Conservation (phyloP, 2,888 invertebrate species). For the Scrobipalpa atriplicella region DNA sequence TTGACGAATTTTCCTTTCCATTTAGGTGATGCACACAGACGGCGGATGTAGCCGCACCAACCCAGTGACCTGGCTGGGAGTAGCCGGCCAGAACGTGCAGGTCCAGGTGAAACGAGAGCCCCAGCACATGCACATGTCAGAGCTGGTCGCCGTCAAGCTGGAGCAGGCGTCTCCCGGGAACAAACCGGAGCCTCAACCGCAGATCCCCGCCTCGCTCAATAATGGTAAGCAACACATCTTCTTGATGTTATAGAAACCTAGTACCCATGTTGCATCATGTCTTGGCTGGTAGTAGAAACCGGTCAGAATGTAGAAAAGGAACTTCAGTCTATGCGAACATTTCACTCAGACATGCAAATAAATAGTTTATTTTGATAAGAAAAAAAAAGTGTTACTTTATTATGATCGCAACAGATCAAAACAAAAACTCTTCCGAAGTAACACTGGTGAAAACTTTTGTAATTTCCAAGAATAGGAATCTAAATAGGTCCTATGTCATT, state of each 20-base stretch:
- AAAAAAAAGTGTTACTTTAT: no score
- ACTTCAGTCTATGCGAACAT: no score
- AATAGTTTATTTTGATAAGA: no score
- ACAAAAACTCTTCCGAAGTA: no score
- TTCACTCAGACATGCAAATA: no score
- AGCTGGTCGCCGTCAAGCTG: conserved; percentile 84
- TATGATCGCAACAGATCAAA: no score
- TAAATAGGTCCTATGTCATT: no score
- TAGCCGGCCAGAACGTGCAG: conserved; percentile 73
- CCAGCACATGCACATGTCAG: conserved; percentile 81
- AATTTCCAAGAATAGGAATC: no score
- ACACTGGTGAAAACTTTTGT: no score
- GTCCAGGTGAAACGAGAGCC: conserved; percentile 87
- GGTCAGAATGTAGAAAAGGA: no score
- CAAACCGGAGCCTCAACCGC: conserved; percentile 75
- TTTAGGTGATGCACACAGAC: conserved; percentile 74
- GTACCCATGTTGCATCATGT: neutral
- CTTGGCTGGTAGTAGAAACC: no score
- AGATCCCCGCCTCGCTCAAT: conserved; percentile 73
- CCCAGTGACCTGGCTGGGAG: conserved; percentile 85
- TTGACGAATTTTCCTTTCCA: conserved; percentile 1
- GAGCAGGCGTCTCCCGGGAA: conserved; percentile 86
- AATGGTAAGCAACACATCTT: conserved; percentile 11
- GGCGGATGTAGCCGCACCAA: conserved; percentile 88
- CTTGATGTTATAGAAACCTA: neutral